Conservation (phyloP, 2,113 vertebrate genomes). For the Chascanopsetta lugubris region DNA sequence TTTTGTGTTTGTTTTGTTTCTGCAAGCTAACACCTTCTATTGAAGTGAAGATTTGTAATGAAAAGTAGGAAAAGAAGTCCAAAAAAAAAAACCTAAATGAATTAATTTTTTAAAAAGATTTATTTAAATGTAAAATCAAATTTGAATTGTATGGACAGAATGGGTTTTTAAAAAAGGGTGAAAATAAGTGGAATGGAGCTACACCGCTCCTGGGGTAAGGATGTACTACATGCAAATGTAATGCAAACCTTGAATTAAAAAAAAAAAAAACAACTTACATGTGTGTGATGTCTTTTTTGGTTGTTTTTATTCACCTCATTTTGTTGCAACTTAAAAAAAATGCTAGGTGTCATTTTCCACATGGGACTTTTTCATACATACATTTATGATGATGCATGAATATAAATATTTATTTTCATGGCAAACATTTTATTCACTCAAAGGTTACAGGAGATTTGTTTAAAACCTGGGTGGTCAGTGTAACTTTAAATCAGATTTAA, state of each 20-base stretch:
- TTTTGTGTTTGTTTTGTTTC: slow-evolving; percentile 68
- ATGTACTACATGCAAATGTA: slow-evolving; percentile 70
- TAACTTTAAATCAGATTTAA: no score
- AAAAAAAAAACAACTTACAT: slow-evolving; percentile 13
- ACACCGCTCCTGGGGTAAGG: slow-evolving; percentile 29
- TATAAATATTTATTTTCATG: no score
- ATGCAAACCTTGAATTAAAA: slow-evolving; percentile 69
- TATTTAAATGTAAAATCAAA: slow-evolving; percentile 80
- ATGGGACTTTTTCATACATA: no score
- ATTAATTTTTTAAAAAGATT: slow-evolving; percentile 67
- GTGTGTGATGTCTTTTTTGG: no score
- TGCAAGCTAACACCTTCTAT: slow-evolving; percentile 84
- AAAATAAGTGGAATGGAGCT: slow-evolving; percentile 43
- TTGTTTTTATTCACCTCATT: background rate
- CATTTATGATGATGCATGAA: no score
- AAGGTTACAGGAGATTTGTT: no score
- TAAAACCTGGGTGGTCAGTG: no score
- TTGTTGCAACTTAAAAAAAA: no score
- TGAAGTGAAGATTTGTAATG: slow-evolving; percentile 84
- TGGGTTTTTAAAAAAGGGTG: slow-evolving; percentile 63
- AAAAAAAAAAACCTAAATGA: slow-evolving; percentile 65
- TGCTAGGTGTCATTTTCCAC: no score
- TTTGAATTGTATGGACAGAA: slow-evolving; percentile 59
- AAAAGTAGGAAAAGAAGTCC: slow-evolving; percentile 72
- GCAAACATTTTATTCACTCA: no score